phyloP scores from a whole-genome alignment of 2,888 invertebrate species.

The Hololepta plana region DNA sequence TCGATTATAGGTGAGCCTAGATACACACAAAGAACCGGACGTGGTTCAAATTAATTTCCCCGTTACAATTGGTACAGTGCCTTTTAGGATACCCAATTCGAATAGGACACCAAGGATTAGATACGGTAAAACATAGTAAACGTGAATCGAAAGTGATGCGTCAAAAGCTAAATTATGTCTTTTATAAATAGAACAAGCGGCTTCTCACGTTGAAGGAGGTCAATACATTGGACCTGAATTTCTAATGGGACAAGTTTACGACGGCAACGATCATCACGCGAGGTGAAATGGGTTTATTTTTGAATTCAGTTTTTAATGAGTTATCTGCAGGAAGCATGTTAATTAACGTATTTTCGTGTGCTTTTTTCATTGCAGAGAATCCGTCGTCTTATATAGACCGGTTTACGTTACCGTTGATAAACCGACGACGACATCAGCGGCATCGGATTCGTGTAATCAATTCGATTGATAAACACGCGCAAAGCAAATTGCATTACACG shows the following conservation, averaged over 20 bases:
- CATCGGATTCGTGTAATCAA: no score
- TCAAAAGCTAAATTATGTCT: no score
- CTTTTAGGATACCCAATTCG: slow-evolving; percentile 48
- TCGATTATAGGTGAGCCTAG: slow-evolving; percentile 43
- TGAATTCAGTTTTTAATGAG: no score
- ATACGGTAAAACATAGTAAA: slow-evolving; percentile 33
- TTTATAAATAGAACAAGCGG: slow-evolving; percentile 40
- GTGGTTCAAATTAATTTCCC: slow-evolving; percentile 56
- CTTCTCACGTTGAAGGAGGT: slow-evolving; percentile 57
- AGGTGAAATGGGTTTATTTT: slow-evolving; percentile 15
- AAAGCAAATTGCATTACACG: no score
- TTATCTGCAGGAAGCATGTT: no score
- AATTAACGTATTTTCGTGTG: no score
- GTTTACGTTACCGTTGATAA: slow-evolving; percentile 36
- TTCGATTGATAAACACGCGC: no score
- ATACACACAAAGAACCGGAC: slow-evolving; percentile 50
- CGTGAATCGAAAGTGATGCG: no score
- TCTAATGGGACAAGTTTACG: slow-evolving; percentile 59
- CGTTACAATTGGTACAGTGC: slow-evolving; percentile 56
- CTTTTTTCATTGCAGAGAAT: slow-evolving; percentile 25
- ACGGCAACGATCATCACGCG: slow-evolving; percentile 35
- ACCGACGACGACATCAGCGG: slow-evolving; percentile 12
- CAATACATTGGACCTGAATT: slow-evolving; percentile 63
- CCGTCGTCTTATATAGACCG: slow-evolving; percentile 46
- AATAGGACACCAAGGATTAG: slow-evolving; percentile 37